These are phyloP conservation scores for Cantharis lateralis DNA, from an alignment of 2,888 invertebrate species.

Conservation along the genomic window DNA sequence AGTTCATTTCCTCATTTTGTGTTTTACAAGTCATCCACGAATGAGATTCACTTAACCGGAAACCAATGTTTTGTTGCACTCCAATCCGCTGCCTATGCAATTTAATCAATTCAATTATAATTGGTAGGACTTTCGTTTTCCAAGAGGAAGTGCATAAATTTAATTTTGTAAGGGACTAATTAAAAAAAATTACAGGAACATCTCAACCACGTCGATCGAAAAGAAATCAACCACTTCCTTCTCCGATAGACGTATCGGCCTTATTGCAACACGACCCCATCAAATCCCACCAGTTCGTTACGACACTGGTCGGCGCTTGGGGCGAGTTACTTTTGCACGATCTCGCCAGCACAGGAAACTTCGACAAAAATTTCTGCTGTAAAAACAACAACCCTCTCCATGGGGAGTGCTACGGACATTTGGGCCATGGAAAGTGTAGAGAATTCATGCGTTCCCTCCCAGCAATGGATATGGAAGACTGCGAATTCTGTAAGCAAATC, in stretches of 20 bases:
- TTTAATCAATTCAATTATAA: background rate
- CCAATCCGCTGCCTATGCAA: background rate
- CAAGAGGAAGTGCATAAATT: background rate
- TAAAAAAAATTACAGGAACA: conserved; percentile 50
- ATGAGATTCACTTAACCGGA: background rate
- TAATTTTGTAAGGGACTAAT: background rate
- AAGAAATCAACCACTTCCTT: conserved; percentile 65
- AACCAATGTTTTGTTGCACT: background rate
- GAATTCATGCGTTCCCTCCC: conserved; percentile 76
- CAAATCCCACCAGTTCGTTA: conserved; percentile 72
- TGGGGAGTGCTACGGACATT: conserved; percentile 61
- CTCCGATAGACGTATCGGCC: conserved; percentile 63
- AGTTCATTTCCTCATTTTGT: conserved; percentile 27
- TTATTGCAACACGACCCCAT: conserved; percentile 62
- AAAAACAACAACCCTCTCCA: conserved; percentile 51
- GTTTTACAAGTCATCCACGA: conserved; percentile 9
- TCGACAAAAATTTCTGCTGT: conserved; percentile 59
- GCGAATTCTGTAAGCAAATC: conserved; percentile 63
- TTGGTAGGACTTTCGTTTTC: background rate
- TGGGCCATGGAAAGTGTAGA: conserved; percentile 59
- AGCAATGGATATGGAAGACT: conserved; percentile 64
- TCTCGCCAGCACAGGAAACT: conserved; percentile 69
- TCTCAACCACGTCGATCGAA: conserved; percentile 59
- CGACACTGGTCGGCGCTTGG: conserved; percentile 80
- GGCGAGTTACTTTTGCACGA: conserved; percentile 77